Evolutionary conservation across 2,113 vertebrate species (phyloP), one percentile per base, ranked within the genome.

Genomic region (Lonchura striata): DNA sequence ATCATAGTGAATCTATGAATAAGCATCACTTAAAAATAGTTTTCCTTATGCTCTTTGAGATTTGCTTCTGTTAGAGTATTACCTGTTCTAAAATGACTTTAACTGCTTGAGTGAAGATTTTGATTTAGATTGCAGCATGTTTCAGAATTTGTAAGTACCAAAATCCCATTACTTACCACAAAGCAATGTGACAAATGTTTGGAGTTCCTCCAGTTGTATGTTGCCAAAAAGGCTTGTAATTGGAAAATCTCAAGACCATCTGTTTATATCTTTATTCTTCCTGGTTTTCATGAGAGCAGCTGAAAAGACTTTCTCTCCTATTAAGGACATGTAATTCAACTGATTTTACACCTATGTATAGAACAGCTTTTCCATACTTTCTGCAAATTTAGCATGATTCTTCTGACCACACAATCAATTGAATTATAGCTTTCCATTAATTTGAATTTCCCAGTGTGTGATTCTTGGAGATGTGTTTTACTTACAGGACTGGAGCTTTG

Each of bases 221-320:
- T 95, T 95, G 86, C 86, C 95, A 96, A 79, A 95, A 95, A 89
- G 83, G 44, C 69, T 94, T 92, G 91, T 92, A 95, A 94, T 91
- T 92, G 91, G 81, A 95, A 97, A 86, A 88, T 84, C 88, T 97
- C 80, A 93, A 71, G 91, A 88, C 92, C 94, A 95, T 97, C 96
- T 97, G 95, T 92, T 94, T 86, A 6, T 83, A 70, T 94, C 89
- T 68, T 82, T 92, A 47, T 84, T 79, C 44, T 82, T 78, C 89
- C 69, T 76, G 35, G 30, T 90, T 90, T 96, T 90, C 70, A 44
- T 86, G 56, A 44, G 72, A 92, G 76, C 80, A 88, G 47, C 72
- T 77, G 72, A 92, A 80, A 39, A 28, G 71, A 81, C 68, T 81
- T 44, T 66, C 56, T 81, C n/a, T 89, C n/a, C 69, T 54, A 37